Evolutionary conservation across 1,140 invertebrate genomes (phyloP), one percentile per base, ranked within the genome.

Genomic region (Cydia splendana): DNA sequence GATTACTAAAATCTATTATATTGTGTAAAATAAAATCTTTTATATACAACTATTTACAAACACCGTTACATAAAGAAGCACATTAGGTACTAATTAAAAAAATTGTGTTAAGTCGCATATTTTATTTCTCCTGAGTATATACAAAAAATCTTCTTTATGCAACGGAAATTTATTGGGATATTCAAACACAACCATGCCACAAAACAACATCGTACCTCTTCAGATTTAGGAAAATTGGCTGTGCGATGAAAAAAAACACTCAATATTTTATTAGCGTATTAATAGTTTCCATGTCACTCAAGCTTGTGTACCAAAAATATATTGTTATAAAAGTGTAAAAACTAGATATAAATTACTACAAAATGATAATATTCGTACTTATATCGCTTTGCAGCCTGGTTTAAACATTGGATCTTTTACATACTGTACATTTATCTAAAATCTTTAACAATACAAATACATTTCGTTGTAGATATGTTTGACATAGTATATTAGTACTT

Each of bases 241-340:
- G 28, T 42, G 42, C 15, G 42, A 71, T 20, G 78, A 80, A 74
- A 78, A 83, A 82, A 83, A 82, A 80, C 81, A 79, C 67, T 80
- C 20, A 77, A 79, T 53, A 79, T 82, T 87, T 88, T 88, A 89
- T 88, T 91, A 87, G 88, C 88, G 85, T 86, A 85, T 85, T 85
- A 86, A 86, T 86, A 88, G 82, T 80, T 82, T 82, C 81, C 75
- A 79, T 83, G 78, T 80, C 83, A 84, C 80, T 82, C 84, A 88
- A 85, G 82, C 85, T 81, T 81, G 77, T 75, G 75, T 79, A 75
- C 78, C 76, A 84, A 76, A 76, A 71, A 83, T 79, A 78, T 77
- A 75, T 74, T 48, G 76, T 76, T 86, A 84, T 78, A 82, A 86
- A 87, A 85, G 79, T 82, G 81, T 85, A 85, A 87, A 85, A 83